phyloP scores from a whole-genome alignment of 2,797 vertebrate genomes.

The Gambelia wislizenii region DNA sequence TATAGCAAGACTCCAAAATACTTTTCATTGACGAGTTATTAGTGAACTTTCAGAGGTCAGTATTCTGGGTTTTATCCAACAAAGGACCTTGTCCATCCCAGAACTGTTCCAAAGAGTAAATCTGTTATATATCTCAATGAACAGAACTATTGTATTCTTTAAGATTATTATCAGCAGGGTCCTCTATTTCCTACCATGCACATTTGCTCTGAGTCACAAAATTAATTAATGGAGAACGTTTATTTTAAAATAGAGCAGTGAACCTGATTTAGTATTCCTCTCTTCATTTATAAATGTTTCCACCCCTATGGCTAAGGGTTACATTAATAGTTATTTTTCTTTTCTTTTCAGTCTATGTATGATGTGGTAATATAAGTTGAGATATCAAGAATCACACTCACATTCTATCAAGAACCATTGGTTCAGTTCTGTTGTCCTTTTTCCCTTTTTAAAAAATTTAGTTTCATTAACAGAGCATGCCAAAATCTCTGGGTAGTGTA shows the following conservation, averaged over 20 bases:
- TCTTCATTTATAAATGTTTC: conserved; percentile 66
- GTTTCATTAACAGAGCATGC: conserved; percentile 1
- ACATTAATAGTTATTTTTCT: conserved; percentile 51
- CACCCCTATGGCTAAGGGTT: conserved; percentile 45
- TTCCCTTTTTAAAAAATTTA: background rate
- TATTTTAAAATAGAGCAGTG: conserved; percentile 71
- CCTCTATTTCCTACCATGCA: conserved; percentile 70
- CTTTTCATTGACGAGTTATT: conserved; percentile 60
- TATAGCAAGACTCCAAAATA: conserved; percentile 58
- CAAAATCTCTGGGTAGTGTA: conserved; percentile 21
- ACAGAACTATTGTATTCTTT: conserved; percentile 62
- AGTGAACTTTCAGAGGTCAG: conserved; percentile 57
- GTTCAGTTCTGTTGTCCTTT: background rate
- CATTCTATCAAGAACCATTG: conserved; percentile 24
- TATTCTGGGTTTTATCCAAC: conserved; percentile 60
- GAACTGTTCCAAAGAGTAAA: conserved; percentile 62
- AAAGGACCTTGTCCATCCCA: conserved; percentile 55
- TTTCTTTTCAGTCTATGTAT: conserved; percentile 1
- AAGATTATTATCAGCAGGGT: conserved; percentile 77
- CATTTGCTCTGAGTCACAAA: conserved; percentile 77
- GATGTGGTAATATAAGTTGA: background rate
- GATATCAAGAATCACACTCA: conserved; percentile 15
- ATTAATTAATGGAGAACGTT: conserved; percentile 79
- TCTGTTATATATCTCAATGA: conserved; percentile 66
- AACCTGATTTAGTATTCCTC: conserved; percentile 73